These are phyloP conservation scores for Todiramphus saurophagus DNA, from an alignment of 2,113 vertebrate species.

Conservation along the genomic window DNA sequence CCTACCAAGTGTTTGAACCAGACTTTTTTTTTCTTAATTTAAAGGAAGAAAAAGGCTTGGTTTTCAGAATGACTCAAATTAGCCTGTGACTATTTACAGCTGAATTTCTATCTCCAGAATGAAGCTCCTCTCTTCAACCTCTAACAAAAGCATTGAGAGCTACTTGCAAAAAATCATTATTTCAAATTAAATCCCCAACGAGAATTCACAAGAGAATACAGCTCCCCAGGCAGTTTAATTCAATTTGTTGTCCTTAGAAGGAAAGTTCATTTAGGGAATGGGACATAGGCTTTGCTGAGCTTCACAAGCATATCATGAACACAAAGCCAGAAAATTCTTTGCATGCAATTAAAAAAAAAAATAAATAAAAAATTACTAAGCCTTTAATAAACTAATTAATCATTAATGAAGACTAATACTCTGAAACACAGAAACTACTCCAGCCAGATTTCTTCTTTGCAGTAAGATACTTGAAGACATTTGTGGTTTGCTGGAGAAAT, in stretches of 20 bases:
- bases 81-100: not conserved
- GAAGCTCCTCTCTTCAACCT: not conserved
- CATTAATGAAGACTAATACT: not conserved
- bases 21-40: not conserved
- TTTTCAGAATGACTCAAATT: not conserved
- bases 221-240: not conserved
- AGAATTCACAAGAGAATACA: not conserved
- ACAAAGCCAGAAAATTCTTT: not conserved
- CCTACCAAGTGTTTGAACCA: not conserved
- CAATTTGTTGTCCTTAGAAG: slow-evolving; percentile 4
- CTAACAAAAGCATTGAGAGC: not conserved
- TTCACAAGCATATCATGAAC: not conserved
- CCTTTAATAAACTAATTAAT: not conserved
- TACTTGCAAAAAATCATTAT: not conserved
- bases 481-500: not conserved
- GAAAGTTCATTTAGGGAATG: not conserved
- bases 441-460: not conserved
- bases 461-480: not conserved
- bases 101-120: not conserved
- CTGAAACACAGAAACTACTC: not conserved
- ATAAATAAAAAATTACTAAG: not conserved
- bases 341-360: not conserved
- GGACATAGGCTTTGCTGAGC: not conserved
- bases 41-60: not conserved
- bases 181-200: not conserved